Conservation (phyloP, 2,113 vertebrate genomes). For the Etheostoma cragini region DNA sequence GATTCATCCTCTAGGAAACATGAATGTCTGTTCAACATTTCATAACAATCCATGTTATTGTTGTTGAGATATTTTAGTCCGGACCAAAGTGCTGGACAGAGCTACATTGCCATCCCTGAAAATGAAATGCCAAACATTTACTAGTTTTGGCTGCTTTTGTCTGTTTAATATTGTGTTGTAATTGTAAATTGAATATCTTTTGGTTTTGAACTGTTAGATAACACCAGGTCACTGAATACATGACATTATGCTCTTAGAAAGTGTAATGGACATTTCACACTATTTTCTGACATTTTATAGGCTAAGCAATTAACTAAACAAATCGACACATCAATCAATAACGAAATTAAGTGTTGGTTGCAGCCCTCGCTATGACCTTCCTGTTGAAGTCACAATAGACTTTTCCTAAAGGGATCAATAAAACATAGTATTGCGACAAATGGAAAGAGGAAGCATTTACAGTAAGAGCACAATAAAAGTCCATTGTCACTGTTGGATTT, state of each 20-base stretch:
- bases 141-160: not conserved
- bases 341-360: slow-evolving; percentile 13
- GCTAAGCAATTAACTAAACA: slow-evolving; percentile 3
- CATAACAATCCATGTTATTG: not conserved
- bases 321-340: slow-evolving; percentile 25
- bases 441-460: not conserved
- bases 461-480: slow-evolving; percentile 10
- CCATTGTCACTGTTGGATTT: slow-evolving; percentile 8
- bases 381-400: slow-evolving; percentile 14
- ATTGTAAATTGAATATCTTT: not conserved
- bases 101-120: not conserved
- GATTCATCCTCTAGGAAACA: not conserved
- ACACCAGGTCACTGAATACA: not conserved
- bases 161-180: not conserved
- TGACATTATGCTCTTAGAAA: not conserved
- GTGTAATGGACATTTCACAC: not conserved
- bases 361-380: slow-evolving; percentile 16
- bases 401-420: slow-evolving; percentile 38
- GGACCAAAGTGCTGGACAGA: not conserved
- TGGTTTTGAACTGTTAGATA: not conserved
- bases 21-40: not conserved
- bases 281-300: slow-evolving; percentile 5
- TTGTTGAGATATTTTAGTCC: not conserved
- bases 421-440: slow-evolving; percentile 13
- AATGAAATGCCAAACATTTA: not conserved